phyloP scores from a whole-genome alignment of 2,888 invertebrate species.

The Yponomeuta evonymella region DNA sequence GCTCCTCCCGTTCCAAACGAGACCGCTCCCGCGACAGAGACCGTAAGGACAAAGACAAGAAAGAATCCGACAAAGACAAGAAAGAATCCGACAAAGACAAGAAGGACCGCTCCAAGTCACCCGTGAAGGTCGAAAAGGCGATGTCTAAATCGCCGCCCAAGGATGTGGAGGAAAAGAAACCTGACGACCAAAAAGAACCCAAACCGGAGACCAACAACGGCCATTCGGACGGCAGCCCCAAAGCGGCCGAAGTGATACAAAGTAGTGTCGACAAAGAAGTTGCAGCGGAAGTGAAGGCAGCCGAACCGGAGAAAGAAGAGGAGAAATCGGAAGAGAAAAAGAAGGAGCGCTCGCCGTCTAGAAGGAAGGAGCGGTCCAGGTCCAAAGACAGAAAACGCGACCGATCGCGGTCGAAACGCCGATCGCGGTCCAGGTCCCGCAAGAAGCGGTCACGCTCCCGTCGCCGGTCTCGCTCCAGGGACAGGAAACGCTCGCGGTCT shows the following conservation, averaged over 20 bases:
- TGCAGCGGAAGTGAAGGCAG: slow-evolving; percentile 47
- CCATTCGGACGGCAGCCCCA: slow-evolving; percentile 4
- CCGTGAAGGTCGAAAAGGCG: slow-evolving; percentile 23
- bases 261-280: slow-evolving; percentile 26
- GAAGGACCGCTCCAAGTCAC: slow-evolving; percentile 33
- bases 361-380: slow-evolving; percentile 36
- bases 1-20: slow-evolving; percentile 70
- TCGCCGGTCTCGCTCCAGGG: slow-evolving; percentile 30
- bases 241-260: slow-evolving; percentile 52
- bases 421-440: slow-evolving; percentile 75
- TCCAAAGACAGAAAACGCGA: slow-evolving; percentile 66
- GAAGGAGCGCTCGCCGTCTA: slow-evolving; percentile 40
- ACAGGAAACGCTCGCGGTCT: slow-evolving; percentile 51
- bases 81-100: slow-evolving; percentile 15
- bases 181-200: slow-evolving; percentile 23
- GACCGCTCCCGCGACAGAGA: slow-evolving; percentile 60
- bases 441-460: slow-evolving; percentile 29
- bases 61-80: slow-evolving; percentile 17
- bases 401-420: slow-evolving; percentile 76
- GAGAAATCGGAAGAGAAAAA: slow-evolving; percentile 27
- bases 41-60: slow-evolving; percentile 46
- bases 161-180: slow-evolving; percentile 32
- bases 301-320: slow-evolving; percentile 31
- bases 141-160: slow-evolving; percentile 35
- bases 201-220: slow-evolving; percentile 21